Evolutionary conservation across 1,140 invertebrate species (phyloP).

Genomic region (Rhagoletis zephyria): DNA sequence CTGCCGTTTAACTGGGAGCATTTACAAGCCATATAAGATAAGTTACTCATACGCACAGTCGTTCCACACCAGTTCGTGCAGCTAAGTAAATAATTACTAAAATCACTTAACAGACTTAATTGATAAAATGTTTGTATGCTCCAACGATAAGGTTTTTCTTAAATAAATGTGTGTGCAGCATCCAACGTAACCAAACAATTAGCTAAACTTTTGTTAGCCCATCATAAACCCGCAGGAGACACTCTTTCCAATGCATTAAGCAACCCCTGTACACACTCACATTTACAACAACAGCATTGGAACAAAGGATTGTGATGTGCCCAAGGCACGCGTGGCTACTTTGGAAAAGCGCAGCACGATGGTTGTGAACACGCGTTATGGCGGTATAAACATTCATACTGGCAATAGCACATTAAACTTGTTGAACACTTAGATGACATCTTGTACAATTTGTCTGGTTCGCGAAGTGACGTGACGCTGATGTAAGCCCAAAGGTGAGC

Average conservation of each 20-base stretch:
- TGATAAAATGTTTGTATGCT: not conserved
- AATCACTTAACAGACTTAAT: not conserved
- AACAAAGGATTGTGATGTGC: not conserved
- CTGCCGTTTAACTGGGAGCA: too few relatives aligned
- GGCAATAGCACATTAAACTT: not conserved
- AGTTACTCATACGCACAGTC: not conserved
- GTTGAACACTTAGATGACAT: conserved; percentile 5
- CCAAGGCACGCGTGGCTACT: not conserved
- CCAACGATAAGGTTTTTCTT: not conserved
- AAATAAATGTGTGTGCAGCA: not conserved
- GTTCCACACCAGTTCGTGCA: not conserved
- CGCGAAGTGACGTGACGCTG: not conserved
- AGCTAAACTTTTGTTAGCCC: not conserved
- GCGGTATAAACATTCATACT: not conserved
- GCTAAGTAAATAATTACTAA: not conserved
- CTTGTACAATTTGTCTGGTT: conserved; percentile 11
- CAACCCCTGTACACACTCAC: not conserved
- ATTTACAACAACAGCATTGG: not conserved
- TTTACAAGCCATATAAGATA: not conserved
- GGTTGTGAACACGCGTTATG: not conserved
- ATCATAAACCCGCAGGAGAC: not conserved
- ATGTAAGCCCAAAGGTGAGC: conserved; percentile 17
- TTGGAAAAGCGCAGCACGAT: not conserved
- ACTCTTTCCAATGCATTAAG: not conserved
- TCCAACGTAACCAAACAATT: not conserved